phyloP scores from a whole-genome alignment of 2,888 invertebrate species.

The Oithona nana region DNA sequence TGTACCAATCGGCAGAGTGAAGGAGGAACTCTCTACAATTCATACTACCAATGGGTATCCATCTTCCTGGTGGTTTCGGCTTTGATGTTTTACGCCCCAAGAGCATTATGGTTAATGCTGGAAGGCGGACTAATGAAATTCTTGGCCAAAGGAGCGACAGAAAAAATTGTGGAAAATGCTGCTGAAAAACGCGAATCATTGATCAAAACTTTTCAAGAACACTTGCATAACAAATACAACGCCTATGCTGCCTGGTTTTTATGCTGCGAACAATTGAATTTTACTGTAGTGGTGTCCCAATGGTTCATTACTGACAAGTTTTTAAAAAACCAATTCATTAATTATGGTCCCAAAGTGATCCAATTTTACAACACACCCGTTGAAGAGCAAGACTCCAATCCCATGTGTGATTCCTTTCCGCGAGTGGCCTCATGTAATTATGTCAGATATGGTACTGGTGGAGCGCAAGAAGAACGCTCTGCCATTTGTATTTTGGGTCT shows the following conservation, averaged over 20 bases:
- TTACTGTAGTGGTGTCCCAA: neutral
- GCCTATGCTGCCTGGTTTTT: slow-evolving; percentile 14
- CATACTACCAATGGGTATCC: slow-evolving; percentile 15
- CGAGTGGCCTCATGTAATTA: slow-evolving; percentile 7
- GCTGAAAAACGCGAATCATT: slow-evolving; percentile 8
- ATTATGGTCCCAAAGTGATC: slow-evolving; percentile 9
- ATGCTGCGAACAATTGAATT: slow-evolving; percentile 8
- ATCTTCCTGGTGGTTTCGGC: slow-evolving; percentile 9
- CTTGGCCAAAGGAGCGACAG: slow-evolving; percentile 8
- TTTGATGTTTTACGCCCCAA: slow-evolving; percentile 1
- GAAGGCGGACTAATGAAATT: slow-evolving; percentile 17
- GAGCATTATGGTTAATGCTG: slow-evolving; percentile 6
- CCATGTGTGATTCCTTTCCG: slow-evolving; percentile 10
- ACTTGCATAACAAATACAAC: slow-evolving; percentile 16
- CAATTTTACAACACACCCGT: neutral
- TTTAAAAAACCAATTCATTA: slow-evolving; percentile 10
- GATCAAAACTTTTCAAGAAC: slow-evolving; percentile 11
- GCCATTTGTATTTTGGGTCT: slow-evolving; percentile 16
- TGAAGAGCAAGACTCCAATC: neutral
- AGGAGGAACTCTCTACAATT: slow-evolving; percentile 10
- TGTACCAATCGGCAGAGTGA: slow-evolving; percentile 13
- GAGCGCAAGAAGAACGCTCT: slow-evolving; percentile 1
- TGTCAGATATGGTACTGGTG: slow-evolving; percentile 9
- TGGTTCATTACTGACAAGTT: slow-evolving; percentile 11
- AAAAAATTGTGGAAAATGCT: slow-evolving; percentile 4